A percentile compares a stretch with the other conserved stretches of the same genome.
Evolutionary conservation across 2,888 invertebrate species (phyloP).

Genomic region (Euzetes globulus): DNA sequence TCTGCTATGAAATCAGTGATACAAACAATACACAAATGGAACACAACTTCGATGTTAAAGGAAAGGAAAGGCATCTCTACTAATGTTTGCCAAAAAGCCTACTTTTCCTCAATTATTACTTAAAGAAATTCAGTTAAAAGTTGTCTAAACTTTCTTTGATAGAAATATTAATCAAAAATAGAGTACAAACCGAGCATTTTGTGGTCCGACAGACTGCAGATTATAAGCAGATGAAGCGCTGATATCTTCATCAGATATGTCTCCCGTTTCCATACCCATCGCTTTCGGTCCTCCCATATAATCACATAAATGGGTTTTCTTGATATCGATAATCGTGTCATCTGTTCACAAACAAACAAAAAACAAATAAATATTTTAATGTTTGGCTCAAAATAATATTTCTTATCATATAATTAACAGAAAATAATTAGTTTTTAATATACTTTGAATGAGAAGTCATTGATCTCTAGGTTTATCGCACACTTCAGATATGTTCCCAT

Average conservation of each 20-base stretch:
- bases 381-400: neutral
- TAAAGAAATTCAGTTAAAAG: neutral
- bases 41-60: neutral
- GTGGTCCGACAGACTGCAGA: slow-evolving; percentile 73
- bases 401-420: neutral
- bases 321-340: neutral
- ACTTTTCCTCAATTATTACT: neutral
- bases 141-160: neutral
- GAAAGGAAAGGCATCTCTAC: neutral
- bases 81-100: neutral
- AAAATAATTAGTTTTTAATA: too few relatives aligned
- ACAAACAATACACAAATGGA: neutral
- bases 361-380: neutral
- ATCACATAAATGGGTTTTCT: slow-evolving; percentile 7
- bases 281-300: slow-evolving; percentile 45
- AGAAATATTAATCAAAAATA: neutral
- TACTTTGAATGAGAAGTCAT: too few relatives aligned
- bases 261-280: slow-evolving; percentile 76
- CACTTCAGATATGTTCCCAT: too few relatives aligned
- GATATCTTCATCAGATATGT: slow-evolving; percentile 66
- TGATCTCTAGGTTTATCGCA: too few relatives aligned
- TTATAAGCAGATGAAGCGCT: slow-evolving; percentile 78
- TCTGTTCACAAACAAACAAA: neutral
- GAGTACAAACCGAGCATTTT: slow-evolving; percentile 65
- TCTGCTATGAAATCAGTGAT: neutral